Conservation (phyloP, 2,888 invertebrate genomes). For the Nipponacmea schrenckii region DNA sequence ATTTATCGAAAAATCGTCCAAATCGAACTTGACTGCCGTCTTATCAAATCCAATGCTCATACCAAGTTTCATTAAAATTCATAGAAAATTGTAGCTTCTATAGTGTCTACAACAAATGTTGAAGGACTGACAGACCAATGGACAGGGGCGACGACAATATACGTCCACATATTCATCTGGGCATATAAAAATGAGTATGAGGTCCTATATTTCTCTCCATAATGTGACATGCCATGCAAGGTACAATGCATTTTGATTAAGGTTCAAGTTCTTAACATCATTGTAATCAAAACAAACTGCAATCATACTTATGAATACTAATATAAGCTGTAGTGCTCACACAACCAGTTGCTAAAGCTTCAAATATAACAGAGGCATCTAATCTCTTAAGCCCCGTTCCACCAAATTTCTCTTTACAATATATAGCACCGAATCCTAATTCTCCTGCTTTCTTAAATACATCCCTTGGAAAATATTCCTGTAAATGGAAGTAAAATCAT, state of each 20-base stretch:
- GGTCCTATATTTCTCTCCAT: no score
- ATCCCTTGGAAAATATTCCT: conserved; percentile 71
- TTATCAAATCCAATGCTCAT: no score
- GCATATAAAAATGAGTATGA: no score
- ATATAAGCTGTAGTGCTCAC: conserved; percentile 73
- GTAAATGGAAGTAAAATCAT: conserved; percentile 16
- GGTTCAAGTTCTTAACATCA: not conserved
- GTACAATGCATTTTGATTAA: not conserved
- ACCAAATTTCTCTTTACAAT: conserved; percentile 70
- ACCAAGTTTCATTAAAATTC: no score
- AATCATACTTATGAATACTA: conserved; percentile 72
- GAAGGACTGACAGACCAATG: no score
- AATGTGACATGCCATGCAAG: conserved; percentile 2
- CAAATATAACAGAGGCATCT: conserved; percentile 73
- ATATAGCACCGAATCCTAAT: conserved; percentile 73
- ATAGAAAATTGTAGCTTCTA: no score
- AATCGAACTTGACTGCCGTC: no score
- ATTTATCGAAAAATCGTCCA: no score
- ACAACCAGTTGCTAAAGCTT: conserved; percentile 73
- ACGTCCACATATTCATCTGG: no score
- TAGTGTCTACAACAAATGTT: no score
- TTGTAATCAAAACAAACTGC: not conserved
- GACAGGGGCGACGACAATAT: no score
- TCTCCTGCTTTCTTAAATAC: conserved; percentile 70
- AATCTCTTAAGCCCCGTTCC: conserved; percentile 71